A percentile compares a stretch with the other conserved stretches of the same genome.
These are phyloP conservation scores for Nomada fabriciana DNA, from an alignment of 2,888 invertebrate genomes.

Conservation along the genomic window DNA sequence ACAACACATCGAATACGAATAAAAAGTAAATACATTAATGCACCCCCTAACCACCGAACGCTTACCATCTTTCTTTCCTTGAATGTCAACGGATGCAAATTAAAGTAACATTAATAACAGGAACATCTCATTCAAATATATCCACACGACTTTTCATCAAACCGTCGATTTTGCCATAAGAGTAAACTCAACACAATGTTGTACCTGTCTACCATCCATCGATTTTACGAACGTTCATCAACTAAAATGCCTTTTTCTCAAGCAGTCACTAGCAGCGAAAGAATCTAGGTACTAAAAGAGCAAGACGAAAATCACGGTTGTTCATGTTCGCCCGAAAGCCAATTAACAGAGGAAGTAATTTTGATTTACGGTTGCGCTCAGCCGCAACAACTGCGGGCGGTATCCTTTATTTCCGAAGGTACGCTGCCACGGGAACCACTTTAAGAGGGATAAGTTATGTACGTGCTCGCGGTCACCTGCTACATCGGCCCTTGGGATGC, in stretches of 20 bases:
- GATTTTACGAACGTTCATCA: too few species aligned
- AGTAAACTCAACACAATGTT: too few species aligned
- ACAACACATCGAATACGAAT: too few species aligned
- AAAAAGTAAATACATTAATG: too few species aligned
- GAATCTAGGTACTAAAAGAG: neutral
- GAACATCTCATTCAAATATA: too few species aligned
- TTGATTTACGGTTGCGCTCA: conserved; percentile 44
- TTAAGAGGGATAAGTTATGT: conserved; percentile 70
- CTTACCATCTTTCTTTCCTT: too few species aligned
- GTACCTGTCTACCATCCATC: too few species aligned
- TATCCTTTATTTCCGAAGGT: conserved; percentile 63
- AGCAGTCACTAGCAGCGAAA: neutral
- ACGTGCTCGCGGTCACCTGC: conserved; percentile 70
- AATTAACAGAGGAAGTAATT: conserved; percentile 53
- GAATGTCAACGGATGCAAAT: too few species aligned
- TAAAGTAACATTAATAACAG: too few species aligned
- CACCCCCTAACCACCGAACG: too few species aligned
- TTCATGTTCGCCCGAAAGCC: conserved; percentile 15
- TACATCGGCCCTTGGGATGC: conserved; percentile 64
- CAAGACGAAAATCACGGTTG: neutral
- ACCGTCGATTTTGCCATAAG: too few species aligned
- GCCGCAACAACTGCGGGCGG: conserved; percentile 39
- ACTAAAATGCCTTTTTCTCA: neutral
- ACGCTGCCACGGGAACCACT: conserved; percentile 55
- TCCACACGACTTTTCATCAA: too few species aligned